Base-by-base conservation (phyloP, 2,797 vertebrate genomes). In the Glyptemys insculpta region DNA sequence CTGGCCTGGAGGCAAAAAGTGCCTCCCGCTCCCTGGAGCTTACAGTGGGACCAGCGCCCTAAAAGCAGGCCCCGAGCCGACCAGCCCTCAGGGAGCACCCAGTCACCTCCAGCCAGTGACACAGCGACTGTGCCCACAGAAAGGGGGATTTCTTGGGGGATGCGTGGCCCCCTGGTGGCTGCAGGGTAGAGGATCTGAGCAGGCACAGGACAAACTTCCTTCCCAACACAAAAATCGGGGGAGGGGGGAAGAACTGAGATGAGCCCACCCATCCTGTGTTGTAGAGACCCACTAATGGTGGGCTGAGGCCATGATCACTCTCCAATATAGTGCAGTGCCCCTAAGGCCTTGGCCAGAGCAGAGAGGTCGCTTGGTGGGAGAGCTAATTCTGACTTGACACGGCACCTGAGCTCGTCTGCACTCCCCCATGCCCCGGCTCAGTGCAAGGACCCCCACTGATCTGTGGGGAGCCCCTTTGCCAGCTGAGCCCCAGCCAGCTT, bases 101-200 rank as follows among this genome's bases (percentile, higher is more conserved):
- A 25, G 18, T 72, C n/a, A 25, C 68, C 19, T 23, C 37, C n/a
- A 25, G 19, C 19, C 65, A 41, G n/a, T 21, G 19, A 5, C 21
- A 25, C 31, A 16, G 59, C 14, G 2, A 7, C 31, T 16, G 5
- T 16, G 31, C 29, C 59, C 59, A 34, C 3, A 2, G n/a, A 37
- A 72, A 23, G 37, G n/a, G 37, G 68, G 19, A 72, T 23, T 41
- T 12, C 37, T 37, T 31, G 19, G 65, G n/a, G n/a, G 65, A 2
- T 5, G 7, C 0, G 0, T 4, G 4, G 4, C 34, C 34, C 65
- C 65, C 65, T 21, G 19, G 10, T 37, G 18, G n/a, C n/a, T 72
- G 9, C 68, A 41, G 19, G 18, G 19, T 37, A 37, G 57, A 65
- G 59, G 62, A 65, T n/a, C 62, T n/a, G 34, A 65, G 34, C 6